Percentiles rank a stretch among this genome's conserved stretches.
Conservation (phyloP, 2,113 vertebrate species). For the Xiphias gladius region DNA sequence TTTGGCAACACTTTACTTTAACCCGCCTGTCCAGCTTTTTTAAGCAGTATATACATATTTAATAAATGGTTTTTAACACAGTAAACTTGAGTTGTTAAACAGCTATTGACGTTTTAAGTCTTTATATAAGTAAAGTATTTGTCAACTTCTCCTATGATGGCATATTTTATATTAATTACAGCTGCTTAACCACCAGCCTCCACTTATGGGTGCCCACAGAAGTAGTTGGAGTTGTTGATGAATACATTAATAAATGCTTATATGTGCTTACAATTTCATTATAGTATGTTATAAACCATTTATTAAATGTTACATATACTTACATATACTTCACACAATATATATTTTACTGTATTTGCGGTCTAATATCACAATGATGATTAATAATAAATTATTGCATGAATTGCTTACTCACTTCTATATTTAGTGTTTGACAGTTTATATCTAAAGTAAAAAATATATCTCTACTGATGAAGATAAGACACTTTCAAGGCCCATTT, state of each 20-base stretch:
- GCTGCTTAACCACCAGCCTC: too few species aligned
- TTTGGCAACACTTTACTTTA: too few species aligned
- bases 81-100: neutral
- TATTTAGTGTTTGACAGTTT: neutral
- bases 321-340: neutral
- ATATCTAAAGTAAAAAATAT: constrained; percentile 21
- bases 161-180: too few species aligned
- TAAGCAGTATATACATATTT: too few species aligned
- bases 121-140: neutral
- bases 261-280: neutral
- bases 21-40: neutral
- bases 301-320: too few species aligned
- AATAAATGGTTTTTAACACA: neutral
- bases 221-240: neutral
- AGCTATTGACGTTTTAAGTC: neutral
- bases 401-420: neutral
- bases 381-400: neutral
- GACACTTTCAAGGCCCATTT: constrained; percentile 52
- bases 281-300: neutral
- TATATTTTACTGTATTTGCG: neutral
- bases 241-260: neutral
- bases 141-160: neutral
- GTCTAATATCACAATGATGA: neutral
- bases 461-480: constrained; percentile 33
- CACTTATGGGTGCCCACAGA: neutral